Evolutionary conservation across 2,888 invertebrate genomes (phyloP).

Genomic region (Amiota mariae): DNA sequence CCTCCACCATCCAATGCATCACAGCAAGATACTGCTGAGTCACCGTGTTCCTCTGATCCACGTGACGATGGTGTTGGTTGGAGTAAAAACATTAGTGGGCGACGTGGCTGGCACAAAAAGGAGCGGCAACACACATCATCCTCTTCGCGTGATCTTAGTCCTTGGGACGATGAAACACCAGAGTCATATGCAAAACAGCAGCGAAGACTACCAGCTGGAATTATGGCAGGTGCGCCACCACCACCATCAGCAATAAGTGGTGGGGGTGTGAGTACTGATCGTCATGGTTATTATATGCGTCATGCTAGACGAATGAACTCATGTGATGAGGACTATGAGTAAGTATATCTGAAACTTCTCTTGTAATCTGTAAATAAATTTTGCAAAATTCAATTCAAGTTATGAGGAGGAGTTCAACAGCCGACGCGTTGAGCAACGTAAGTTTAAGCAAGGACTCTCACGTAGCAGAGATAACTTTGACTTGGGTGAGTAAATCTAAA

Average conservation of each 20-base stretch:
- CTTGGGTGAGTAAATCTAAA: slow-evolving; percentile 56
- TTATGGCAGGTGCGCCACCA: slow-evolving; percentile 42
- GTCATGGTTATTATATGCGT: slow-evolving; percentile 75
- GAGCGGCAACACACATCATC: slow-evolving; percentile 80
- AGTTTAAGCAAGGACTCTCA: slow-evolving; percentile 69
- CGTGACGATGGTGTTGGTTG: slow-evolving; percentile 77
- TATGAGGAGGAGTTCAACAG: slow-evolving; percentile 71
- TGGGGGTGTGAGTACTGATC: slow-evolving; percentile 49
- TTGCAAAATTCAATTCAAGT: slow-evolving; percentile 47
- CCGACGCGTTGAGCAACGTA: slow-evolving; percentile 66
- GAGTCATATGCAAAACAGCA: slow-evolving; percentile 75
- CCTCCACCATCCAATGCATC: slow-evolving; percentile 69
- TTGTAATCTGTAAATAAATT: neutral
- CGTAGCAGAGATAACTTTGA: slow-evolving; percentile 73
- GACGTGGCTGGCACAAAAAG: slow-evolving; percentile 76
- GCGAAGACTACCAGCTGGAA: slow-evolving; percentile 40
- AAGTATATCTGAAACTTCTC: slow-evolving; percentile 64
- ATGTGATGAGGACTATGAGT: slow-evolving; percentile 84
- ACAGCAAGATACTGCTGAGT: slow-evolving; percentile 75
- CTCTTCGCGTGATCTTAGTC: slow-evolving; percentile 84
- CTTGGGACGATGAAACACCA: slow-evolving; percentile 84
- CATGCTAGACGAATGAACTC: slow-evolving; percentile 76
- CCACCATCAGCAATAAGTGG: slow-evolving; percentile 35
- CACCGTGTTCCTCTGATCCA: slow-evolving; percentile 87
- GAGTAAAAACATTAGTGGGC: slow-evolving; percentile 66